These are phyloP conservation scores for Gonatopus flavifemur DNA, from an alignment of 1,140 invertebrate species.

Conservation along the genomic window DNA sequence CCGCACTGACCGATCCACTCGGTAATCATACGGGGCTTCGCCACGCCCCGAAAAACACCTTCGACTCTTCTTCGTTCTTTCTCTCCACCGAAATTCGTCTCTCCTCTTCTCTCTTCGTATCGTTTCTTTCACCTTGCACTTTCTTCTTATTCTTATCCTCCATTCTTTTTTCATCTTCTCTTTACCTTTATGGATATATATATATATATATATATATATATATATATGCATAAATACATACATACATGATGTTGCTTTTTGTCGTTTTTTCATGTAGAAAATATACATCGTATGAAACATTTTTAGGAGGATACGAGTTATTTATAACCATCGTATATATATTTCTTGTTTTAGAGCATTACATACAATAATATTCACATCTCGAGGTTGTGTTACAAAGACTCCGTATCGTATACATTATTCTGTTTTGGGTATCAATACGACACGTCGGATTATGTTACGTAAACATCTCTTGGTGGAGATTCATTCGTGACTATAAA, in stretches of 20 bases:
- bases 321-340: too few relatives aligned
- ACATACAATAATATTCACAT: neutral
- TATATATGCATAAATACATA: too few relatives aligned
- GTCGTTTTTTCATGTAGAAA: neutral
- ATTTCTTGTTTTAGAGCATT: too few relatives aligned
- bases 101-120: conserved; percentile 25
- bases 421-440: too few relatives aligned
- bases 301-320: too few relatives aligned
- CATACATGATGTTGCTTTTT: conserved; percentile 10
- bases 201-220: too few relatives aligned
- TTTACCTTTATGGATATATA: too few relatives aligned
- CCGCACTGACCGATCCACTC: conserved; percentile 57
- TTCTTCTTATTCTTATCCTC: neutral
- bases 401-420: neutral
- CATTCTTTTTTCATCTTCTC: neutral
- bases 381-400: neutral
- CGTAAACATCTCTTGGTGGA: neutral
- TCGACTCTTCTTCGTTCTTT: conserved; percentile 38
- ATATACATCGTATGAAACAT: too few relatives aligned
- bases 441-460: too few relatives aligned
- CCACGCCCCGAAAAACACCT: conserved; percentile 59
- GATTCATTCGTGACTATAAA: conserved; percentile 6
- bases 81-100: conserved; percentile 11
- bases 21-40: conserved; percentile 54
- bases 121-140: conserved; percentile 21